phyloP scores from a whole-genome alignment of 2,113 vertebrate species.

The Scomber scombrus region DNA sequence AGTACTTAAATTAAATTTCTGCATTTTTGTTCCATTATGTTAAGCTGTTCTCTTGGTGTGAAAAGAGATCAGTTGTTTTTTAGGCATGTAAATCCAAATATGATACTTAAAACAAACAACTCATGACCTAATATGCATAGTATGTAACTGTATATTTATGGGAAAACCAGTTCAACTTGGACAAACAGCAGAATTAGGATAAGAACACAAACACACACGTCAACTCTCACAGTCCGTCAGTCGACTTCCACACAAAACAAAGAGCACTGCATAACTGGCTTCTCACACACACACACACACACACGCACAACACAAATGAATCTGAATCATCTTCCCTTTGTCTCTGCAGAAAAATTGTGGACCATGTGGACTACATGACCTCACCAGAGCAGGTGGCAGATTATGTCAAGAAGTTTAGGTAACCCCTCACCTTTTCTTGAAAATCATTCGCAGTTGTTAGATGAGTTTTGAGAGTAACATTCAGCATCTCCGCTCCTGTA shows the following conservation, averaged over 20 bases:
- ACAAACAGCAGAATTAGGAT: not conserved
- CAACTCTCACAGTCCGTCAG: too few species aligned
- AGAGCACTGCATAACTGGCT: too few species aligned
- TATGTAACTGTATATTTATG: not conserved
- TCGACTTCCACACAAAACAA: not conserved
- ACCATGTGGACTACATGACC: slow-evolving; percentile 98
- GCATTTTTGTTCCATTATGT: too few species aligned
- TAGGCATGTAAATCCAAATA: too few species aligned
- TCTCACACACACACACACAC: not conserved
- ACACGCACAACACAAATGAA: not conserved
- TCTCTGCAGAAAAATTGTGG: slow-evolving; percentile 95
- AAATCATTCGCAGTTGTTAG: not conserved
- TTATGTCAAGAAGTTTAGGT: slow-evolving; percentile 98
- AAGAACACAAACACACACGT: not conserved
- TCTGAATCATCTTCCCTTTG: slow-evolving; percentile 33
- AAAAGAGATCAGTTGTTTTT: too few species aligned
- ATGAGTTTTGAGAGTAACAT: not conserved
- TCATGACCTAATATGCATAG: not conserved
- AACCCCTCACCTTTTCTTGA: slow-evolving; percentile 35
- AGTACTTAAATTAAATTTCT: too few species aligned
- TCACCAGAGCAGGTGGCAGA: slow-evolving; percentile 98
- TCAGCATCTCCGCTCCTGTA: slow-evolving; percentile 29
- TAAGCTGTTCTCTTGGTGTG: too few species aligned
- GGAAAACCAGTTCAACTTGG: not conserved
- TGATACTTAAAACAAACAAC: not conserved